Percentiles rank a stretch among this genome's conserved stretches.
Conservation (phyloP, 35 echinoderm and acorn worm genomes). For the Amphiura filiformis region DNA sequence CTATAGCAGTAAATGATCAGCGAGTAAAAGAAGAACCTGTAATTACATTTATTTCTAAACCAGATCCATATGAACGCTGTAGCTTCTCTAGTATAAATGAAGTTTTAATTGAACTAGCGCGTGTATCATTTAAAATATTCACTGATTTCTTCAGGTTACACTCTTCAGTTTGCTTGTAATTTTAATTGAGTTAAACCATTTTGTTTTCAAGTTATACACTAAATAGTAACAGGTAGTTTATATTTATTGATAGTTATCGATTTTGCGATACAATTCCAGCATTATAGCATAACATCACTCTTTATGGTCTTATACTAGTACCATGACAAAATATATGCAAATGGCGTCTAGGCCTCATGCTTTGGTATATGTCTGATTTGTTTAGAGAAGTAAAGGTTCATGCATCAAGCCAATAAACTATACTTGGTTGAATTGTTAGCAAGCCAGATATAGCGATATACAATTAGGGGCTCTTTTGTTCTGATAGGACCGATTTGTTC, state of each 20-base stretch:
- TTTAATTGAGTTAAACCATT: too few relatives aligned
- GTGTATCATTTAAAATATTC: not conserved
- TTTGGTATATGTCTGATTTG: not conserved
- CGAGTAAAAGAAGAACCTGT: not conserved
- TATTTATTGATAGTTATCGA: too few relatives aligned
- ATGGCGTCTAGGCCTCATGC: not conserved
- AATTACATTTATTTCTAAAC: not conserved
- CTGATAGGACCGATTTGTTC: too few relatives aligned
- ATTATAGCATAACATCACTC: not conserved
- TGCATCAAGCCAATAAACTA: too few relatives aligned
- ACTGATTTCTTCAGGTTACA: not conserved
- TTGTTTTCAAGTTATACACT: too few relatives aligned
- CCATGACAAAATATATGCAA: not conserved
- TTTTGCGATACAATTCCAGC: too few relatives aligned
- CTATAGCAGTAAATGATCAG: not conserved
- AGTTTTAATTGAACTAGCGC: not conserved
- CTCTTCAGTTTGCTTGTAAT: too few relatives aligned
- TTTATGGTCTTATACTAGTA: not conserved
- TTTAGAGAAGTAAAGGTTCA: not conserved
- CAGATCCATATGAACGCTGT: not conserved
- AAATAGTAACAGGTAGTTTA: too few relatives aligned
- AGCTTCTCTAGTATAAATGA: not conserved
- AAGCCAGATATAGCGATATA: too few relatives aligned
- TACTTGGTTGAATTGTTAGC: too few relatives aligned
- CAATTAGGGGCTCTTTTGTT: too few relatives aligned